phyloP scores from a whole-genome alignment of 2,888 invertebrate species.

The Oxyteleia sp. region DNA sequence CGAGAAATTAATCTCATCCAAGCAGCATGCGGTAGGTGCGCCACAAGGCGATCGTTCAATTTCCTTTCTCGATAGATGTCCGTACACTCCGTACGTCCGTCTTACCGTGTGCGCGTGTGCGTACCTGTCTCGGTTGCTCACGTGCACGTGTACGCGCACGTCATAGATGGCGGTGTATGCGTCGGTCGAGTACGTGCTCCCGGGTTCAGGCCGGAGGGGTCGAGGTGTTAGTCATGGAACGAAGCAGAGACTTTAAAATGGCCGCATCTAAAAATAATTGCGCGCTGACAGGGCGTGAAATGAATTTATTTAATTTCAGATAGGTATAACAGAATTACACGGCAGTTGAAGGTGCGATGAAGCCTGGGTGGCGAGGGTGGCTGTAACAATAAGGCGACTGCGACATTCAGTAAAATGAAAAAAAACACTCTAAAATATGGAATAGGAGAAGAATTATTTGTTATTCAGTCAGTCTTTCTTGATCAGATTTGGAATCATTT shows the following conservation, averaged over 20 bases:
- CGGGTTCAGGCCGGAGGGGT: slow-evolving; percentile 78
- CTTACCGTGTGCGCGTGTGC: slow-evolving; percentile 61
- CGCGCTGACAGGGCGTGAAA: slow-evolving; percentile 88
- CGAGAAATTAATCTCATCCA: slow-evolving; percentile 69
- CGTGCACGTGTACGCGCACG: slow-evolving; percentile 74
- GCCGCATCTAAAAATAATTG: slow-evolving; percentile 87
- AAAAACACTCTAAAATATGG: slow-evolving; percentile 15
- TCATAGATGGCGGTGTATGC: slow-evolving; percentile 64
- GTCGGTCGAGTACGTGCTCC: slow-evolving; percentile 74
- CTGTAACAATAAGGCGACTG: slow-evolving; percentile 38
- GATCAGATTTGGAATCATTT: no score
- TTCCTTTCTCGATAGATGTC: slow-evolving; percentile 73
- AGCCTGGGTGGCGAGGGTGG: slow-evolving; percentile 80
- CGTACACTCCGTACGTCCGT: slow-evolving; percentile 55
- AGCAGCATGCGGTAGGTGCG: slow-evolving; percentile 73
- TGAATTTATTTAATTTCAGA: slow-evolving; percentile 88
- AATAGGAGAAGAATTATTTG: no score
- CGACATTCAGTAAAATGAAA: slow-evolving; percentile 26
- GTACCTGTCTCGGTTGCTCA: slow-evolving; percentile 59
- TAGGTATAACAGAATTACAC: slow-evolving; percentile 87
- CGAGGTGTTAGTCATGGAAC: slow-evolving; percentile 84
- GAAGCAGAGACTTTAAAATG: slow-evolving; percentile 83
- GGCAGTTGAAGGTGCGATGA: slow-evolving; percentile 86
- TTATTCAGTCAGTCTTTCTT: no score
- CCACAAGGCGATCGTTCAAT: slow-evolving; percentile 76